Base-by-base conservation (phyloP, 2,113 vertebrate species). In the Todiramphus saurophagus region DNA sequence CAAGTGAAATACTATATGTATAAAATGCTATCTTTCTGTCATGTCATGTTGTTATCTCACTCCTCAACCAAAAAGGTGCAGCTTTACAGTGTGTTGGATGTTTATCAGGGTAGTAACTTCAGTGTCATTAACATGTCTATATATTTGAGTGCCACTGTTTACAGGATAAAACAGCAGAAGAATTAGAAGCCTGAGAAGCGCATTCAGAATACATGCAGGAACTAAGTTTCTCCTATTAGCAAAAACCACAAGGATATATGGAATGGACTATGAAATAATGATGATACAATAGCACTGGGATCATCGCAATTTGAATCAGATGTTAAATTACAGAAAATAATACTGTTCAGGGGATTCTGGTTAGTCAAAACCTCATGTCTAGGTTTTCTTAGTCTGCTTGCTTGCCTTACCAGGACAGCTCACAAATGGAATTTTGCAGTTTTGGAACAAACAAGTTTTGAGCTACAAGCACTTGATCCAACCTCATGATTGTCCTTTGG, bases 81-180 rank as follows among this genome's bases (percentile, higher is more conserved):
- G 25, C 39, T 56, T 94, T 41, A 8, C 4, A 19, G 2, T 13
- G 11, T 1, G 1, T 6, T 48, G 13, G 59, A n/a, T 2, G 5
- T 69, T 48, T 48, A 81, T 25, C 59, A 70, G 28, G 25, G 16
- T 70, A 19, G n/a, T 35, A 58, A 83, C 25, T 66, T 78, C 41
- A 37, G 7, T 31, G n/a, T 39, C 46, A 37, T 87, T 83, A 81
- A 50, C 17, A 16, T 1, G 7, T 27, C 48, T 69, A 12, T 28
- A 7, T 41, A 50, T 59, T 51, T 83, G 16, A 70, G 53, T 73
- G 64, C 2, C n/a, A 59, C 39, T 58, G 14, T 73, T 91, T 73
- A 55, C 11, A 59, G 19, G 12, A 55, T 35, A 55, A 82, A 88
- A 72, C 2, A 63, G 14, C 9, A 30, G 39, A 70, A 94, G 76